A percentile compares a stretch with the other conserved stretches of the same genome.
Conservation (phyloP, 2,888 invertebrate species). For the Tortricodes alternella region DNA sequence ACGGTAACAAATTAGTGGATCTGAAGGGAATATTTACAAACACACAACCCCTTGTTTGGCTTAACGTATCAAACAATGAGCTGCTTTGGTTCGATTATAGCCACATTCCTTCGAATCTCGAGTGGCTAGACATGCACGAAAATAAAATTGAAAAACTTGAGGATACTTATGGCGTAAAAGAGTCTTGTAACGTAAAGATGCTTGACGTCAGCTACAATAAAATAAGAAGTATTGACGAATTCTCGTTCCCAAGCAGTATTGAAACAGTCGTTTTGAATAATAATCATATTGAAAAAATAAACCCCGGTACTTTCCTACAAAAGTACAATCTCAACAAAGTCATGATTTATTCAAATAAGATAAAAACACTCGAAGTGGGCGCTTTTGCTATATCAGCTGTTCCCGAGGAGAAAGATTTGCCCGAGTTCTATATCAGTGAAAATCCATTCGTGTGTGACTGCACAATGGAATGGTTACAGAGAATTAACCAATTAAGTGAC, state of each 20-base stretch:
- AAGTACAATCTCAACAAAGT: constrained; percentile 89
- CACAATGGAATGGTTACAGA: constrained; percentile 93
- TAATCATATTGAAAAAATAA: constrained; percentile 87
- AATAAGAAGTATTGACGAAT: constrained; percentile 85
- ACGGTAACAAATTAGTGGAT: constrained; percentile 89
- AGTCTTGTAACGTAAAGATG: constrained; percentile 87
- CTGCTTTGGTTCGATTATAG: constrained; percentile 91
- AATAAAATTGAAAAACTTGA: constrained; percentile 89
- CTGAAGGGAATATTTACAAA: constrained; percentile 90
- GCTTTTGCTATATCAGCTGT: constrained; percentile 87
- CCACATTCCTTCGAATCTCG: constrained; percentile 88
- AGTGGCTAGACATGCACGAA: constrained; percentile 91
- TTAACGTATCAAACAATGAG: constrained; percentile 91
- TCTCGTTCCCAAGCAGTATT: constrained; percentile 88
- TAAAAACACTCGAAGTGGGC: constrained; percentile 87
- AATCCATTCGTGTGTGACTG: constrained; percentile 94
- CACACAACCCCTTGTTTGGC: constrained; percentile 88
- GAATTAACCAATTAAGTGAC: constrained; percentile 89
- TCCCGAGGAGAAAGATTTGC: constrained; percentile 86
- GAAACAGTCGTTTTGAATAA: constrained; percentile 88
- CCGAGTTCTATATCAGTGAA: constrained; percentile 90
- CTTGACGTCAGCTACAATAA: constrained; percentile 89
- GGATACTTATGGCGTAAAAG: constrained; percentile 87
- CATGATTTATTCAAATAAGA: constrained; percentile 88
- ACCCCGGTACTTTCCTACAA: constrained; percentile 87